These are phyloP conservation scores for Dendrocincla fuliginosa DNA, from an alignment of 2,797 vertebrate genomes.

Conservation along the genomic window DNA sequence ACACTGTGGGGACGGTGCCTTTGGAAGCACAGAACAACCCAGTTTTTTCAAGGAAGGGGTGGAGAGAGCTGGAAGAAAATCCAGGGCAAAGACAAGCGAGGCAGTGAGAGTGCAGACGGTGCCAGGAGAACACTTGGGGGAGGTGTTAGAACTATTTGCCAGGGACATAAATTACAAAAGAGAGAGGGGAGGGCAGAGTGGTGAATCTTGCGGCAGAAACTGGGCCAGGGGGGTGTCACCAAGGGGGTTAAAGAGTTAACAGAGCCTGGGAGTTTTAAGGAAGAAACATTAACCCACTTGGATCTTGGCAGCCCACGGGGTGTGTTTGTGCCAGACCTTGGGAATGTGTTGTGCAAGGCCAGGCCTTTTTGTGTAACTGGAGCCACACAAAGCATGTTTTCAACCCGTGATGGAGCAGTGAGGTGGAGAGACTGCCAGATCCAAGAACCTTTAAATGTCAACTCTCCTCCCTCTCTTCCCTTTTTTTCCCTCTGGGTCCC, in stretches of 20 bases:
- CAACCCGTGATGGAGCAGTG: rapidly evolving
- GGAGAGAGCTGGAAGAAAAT: not conserved
- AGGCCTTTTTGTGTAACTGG: not conserved
- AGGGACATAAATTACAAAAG: not conserved
- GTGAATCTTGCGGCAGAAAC: not conserved
- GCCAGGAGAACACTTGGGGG: not conserved
- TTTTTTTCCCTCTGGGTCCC: not conserved
- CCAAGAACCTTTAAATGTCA: not conserved
- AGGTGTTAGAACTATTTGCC: not conserved
- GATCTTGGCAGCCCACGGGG: not conserved
- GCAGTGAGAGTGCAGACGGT: not conserved
- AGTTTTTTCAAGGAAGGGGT: not conserved
- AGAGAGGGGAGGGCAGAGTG: not conserved
- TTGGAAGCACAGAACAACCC: not conserved
- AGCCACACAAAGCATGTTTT: not conserved
- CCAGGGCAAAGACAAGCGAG: not conserved
- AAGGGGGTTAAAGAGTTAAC: not conserved
- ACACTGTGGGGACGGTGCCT: rapidly evolving
- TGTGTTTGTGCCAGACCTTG: slow-evolving; percentile 40
- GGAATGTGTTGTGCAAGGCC: not conserved
- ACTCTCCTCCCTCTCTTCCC: not conserved
- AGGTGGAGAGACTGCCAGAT: not conserved
- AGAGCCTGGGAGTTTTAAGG: not conserved
- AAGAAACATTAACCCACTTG: slow-evolving; percentile 23
- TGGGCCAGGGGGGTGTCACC: not conserved